Conservation (phyloP, 2,888 invertebrate species). For the Lomographa bimaculata region DNA sequence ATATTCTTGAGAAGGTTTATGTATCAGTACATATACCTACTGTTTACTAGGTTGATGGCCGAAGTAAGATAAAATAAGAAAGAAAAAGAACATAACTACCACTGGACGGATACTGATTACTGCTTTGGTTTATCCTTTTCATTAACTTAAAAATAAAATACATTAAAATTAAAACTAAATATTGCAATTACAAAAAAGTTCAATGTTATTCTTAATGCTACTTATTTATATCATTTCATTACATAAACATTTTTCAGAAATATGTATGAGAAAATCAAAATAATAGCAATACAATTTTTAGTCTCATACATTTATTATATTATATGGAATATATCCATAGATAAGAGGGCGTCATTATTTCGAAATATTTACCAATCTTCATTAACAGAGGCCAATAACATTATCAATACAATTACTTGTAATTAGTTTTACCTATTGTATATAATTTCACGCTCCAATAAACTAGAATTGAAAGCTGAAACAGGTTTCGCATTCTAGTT, state of each 20-base stretch:
- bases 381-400: slow-evolving; percentile 21
- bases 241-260: no score
- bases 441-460: slow-evolving; percentile 7
- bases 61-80: slow-evolving; percentile 23
- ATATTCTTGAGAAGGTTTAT: no score
- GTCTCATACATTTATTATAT: no score
- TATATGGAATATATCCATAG: no score
- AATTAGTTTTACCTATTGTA: slow-evolving; percentile 3
- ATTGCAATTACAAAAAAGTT: neutral
- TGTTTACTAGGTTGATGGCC: neutral
- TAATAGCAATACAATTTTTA: no score
- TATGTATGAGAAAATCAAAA: no score
- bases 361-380: slow-evolving; percentile 1
- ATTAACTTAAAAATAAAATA: slow-evolving; percentile 30
- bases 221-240: no score
- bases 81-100: slow-evolving; percentile 63
- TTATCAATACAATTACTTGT: slow-evolving; percentile 1
- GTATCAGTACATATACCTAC: no score
- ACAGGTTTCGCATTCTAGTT: slow-evolving; percentile 5
- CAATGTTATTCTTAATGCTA: no score
- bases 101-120: slow-evolving; percentile 83
- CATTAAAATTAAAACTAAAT: slow-evolving; percentile 29
- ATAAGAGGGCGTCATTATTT: slow-evolving; percentile 19
- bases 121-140: slow-evolving; percentile 75
- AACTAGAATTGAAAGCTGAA: neutral